Conservation (phyloP, 1,140 invertebrate genomes). For the Phymorhynchus buccinoides region DNA sequence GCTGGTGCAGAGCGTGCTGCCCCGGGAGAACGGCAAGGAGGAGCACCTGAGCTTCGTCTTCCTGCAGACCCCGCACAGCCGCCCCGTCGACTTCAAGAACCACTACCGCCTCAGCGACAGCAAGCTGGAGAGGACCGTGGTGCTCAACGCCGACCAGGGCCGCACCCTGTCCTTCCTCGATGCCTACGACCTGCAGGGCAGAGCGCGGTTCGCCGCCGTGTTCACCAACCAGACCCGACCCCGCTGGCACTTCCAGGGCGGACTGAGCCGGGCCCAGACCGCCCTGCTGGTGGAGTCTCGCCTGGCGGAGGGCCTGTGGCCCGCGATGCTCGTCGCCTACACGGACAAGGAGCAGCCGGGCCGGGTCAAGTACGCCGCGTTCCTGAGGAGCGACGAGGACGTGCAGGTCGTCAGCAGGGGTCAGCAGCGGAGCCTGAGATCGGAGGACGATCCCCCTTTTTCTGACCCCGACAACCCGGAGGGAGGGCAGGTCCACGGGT, state of each 20-base stretch:
- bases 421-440: no score
- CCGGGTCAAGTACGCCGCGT: slow-evolving; percentile 51
- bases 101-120: slow-evolving; percentile 55
- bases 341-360: slow-evolving; percentile 45
- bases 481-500: neutral
- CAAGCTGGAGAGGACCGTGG: slow-evolving; percentile 50
- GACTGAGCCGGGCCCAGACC: slow-evolving; percentile 40
- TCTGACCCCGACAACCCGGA: neutral
- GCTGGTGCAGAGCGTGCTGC: slow-evolving; percentile 60
- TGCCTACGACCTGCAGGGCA: slow-evolving; percentile 58
- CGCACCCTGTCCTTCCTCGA: slow-evolving; percentile 62
- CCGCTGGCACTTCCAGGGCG: slow-evolving; percentile 55
- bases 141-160: slow-evolving; percentile 46
- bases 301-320: slow-evolving; percentile 49
- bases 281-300: slow-evolving; percentile 45
- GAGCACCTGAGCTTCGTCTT: slow-evolving; percentile 64
- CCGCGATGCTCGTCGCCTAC: slow-evolving; percentile 55
- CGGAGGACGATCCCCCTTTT: neutral
- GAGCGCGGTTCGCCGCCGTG: slow-evolving; percentile 62
- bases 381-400: slow-evolving; percentile 43
- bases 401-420: neutral
- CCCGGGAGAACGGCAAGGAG: slow-evolving; percentile 54
- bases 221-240: slow-evolving; percentile 56
- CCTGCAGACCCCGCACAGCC: slow-evolving; percentile 51
- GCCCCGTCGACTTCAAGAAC: slow-evolving; percentile 54